phyloP scores from a whole-genome alignment of 1,140 invertebrate genomes.

The Ceratitis capitata region DNA sequence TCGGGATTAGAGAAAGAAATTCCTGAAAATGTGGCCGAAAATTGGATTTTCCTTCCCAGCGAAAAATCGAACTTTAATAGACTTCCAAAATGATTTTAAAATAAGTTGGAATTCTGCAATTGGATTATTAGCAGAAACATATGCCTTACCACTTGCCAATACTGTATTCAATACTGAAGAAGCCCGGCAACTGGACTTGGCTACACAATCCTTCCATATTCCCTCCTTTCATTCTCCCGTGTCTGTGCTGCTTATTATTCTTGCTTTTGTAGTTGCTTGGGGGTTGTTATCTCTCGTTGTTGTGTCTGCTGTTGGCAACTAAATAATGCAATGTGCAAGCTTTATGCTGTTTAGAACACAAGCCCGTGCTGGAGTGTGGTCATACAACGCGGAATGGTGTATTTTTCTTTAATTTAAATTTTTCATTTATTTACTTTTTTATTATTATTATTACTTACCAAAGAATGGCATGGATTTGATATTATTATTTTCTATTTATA shows the following conservation, averaged over 20 bases:
- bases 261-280: not conserved
- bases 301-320: not conserved
- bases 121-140: too few species aligned
- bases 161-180: too few species aligned
- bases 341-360: not conserved
- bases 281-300: constrained; percentile 8
- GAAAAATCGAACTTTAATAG: too few species aligned
- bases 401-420: constrained; percentile 42
- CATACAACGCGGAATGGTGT: not conserved
- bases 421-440: not conserved
- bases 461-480: constrained; percentile 22
- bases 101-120: too few species aligned
- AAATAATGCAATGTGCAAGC: not conserved
- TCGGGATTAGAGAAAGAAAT: too few species aligned
- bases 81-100: too few species aligned
- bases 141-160: too few species aligned
- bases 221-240: not conserved
- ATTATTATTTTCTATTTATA: constrained; percentile 10
- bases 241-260: not conserved
- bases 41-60: too few species aligned
- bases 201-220: too few species aligned
- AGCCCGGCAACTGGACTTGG: too few species aligned
- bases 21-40: too few species aligned
- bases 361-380: not conserved
- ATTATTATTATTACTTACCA: too few species aligned